A percentile compares a stretch with the other conserved stretches of the same genome.
These are phyloP conservation scores for Zosterops pallidus DNA, from an alignment of 2,113 vertebrate genomes.

Conservation along the genomic window DNA sequence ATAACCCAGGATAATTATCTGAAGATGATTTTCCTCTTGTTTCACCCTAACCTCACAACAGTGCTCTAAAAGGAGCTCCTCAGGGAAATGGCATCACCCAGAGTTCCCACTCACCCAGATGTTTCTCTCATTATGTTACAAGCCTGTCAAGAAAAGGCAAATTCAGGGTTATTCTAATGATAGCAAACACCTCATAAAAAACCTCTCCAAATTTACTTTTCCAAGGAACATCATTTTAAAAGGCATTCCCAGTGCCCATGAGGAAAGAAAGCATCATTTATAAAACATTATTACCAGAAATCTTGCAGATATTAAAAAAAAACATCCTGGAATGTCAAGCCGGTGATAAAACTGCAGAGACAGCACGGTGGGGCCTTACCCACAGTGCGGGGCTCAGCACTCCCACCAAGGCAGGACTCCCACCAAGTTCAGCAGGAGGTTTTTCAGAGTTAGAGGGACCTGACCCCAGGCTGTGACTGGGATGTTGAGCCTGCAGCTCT, in stretches of 20 bases:
- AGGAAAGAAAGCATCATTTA: constrained; percentile 67
- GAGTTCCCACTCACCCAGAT: constrained; percentile 70
- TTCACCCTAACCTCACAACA: constrained; percentile 15
- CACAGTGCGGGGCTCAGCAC: neutral
- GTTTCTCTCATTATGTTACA: constrained; percentile 73
- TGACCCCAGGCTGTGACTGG: neutral
- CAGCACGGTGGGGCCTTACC: neutral
- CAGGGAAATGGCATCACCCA: constrained; percentile 62
- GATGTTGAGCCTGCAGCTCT: neutral
- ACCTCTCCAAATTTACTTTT: constrained; percentile 71
- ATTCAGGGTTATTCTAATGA: constrained; percentile 75
- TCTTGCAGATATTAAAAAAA: constrained; percentile 46
- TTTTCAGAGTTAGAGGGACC: neutral
- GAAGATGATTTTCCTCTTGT: constrained; percentile 11
- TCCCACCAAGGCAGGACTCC: neutral
- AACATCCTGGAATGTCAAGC: neutral
- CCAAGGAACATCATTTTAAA: constrained; percentile 69
- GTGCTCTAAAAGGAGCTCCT: constrained; percentile 30
- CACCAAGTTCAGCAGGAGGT: neutral
- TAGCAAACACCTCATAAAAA: constrained; percentile 78
- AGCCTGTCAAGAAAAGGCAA: constrained; percentile 65
- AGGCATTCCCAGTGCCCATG: constrained; percentile 28
- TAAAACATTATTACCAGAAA: constrained; percentile 66
- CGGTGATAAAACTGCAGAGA: neutral
- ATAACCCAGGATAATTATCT: constrained; percentile 6